Evolutionary conservation across 1,140 invertebrate genomes (phyloP).

Genomic region (Drosophila pachea): DNA sequence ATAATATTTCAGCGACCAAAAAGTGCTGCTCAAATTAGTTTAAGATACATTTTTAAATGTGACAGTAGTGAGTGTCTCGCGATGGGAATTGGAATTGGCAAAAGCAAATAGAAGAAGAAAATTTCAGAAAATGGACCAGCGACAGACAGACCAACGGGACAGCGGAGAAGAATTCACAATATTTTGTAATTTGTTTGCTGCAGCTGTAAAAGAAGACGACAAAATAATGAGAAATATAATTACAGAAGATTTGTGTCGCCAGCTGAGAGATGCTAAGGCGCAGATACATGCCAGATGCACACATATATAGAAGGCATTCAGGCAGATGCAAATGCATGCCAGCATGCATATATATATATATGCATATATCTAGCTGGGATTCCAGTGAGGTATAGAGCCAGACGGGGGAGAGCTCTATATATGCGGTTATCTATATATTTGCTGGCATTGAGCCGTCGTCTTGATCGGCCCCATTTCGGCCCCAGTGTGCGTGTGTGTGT

Average conservation of each 20-base stretch:
- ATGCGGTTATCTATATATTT: too few species aligned
- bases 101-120: not conserved
- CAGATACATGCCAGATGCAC: too few species aligned
- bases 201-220: constrained; percentile 48
- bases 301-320: too few species aligned
- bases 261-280: not conserved
- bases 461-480: too few species aligned
- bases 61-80: constrained; percentile 70
- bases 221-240: constrained; percentile 28
- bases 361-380: not conserved
- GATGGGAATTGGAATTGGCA: constrained; percentile 44
- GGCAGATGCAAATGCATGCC: not conserved
- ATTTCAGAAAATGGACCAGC: too few species aligned
- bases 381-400: too few species aligned
- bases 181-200: constrained; percentile 56
- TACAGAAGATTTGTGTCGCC: constrained; percentile 32
- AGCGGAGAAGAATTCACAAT: constrained; percentile 12
- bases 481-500: too few species aligned
- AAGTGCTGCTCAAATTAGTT: constrained; percentile 71
- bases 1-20: constrained; percentile 60
- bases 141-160: constrained; percentile 42
- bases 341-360: constrained; percentile 4
- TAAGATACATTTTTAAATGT: constrained; percentile 75
- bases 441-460: too few species aligned
- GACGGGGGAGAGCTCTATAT: too few species aligned